A percentile compares a stretch with the other conserved stretches of the same genome.
phyloP scores from a whole-genome alignment of 2,797 vertebrate species.

The Thaleichthys pacificus region DNA sequence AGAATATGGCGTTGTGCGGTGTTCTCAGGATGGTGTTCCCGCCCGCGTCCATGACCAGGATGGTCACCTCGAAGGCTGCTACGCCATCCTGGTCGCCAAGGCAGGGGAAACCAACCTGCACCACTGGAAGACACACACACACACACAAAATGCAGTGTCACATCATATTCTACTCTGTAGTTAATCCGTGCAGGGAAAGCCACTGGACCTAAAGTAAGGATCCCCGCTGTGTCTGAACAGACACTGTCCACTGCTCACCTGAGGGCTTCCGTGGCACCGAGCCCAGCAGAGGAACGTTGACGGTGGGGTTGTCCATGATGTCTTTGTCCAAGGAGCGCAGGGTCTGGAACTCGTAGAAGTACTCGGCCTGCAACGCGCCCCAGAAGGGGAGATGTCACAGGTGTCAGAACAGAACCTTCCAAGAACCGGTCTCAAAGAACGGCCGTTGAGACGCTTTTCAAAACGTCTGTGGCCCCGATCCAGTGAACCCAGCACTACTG shows the following conservation, averaged over 20 bases:
- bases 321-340: slow-evolving; percentile 87
- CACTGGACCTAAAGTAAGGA: background rate
- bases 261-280: slow-evolving; percentile 84
- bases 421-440: no score
- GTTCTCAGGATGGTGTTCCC: slow-evolving; percentile 85
- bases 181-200: background rate
- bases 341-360: slow-evolving; percentile 89
- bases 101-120: slow-evolving; percentile 88
- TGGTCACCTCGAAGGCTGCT: slow-evolving; percentile 86
- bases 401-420: no score
- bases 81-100: slow-evolving; percentile 87
- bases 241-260: slow-evolving; percentile 72
- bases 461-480: background rate
- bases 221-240: background rate
- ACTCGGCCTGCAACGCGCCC: slow-evolving; percentile 75
- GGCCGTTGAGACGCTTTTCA: background rate
- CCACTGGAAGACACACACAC: slow-evolving; percentile 64
- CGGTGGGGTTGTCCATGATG: slow-evolving; percentile 87
- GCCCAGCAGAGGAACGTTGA: slow-evolving; percentile 85
- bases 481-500: background rate
- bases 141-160: background rate
- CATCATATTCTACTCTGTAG: background rate
- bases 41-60: slow-evolving; percentile 86
- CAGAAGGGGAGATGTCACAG: background rate
- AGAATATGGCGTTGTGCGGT: slow-evolving; percentile 89